These are phyloP conservation scores for Heteronetta atricapilla DNA, from an alignment of 2,113 vertebrate genomes.

Conservation along the genomic window DNA sequence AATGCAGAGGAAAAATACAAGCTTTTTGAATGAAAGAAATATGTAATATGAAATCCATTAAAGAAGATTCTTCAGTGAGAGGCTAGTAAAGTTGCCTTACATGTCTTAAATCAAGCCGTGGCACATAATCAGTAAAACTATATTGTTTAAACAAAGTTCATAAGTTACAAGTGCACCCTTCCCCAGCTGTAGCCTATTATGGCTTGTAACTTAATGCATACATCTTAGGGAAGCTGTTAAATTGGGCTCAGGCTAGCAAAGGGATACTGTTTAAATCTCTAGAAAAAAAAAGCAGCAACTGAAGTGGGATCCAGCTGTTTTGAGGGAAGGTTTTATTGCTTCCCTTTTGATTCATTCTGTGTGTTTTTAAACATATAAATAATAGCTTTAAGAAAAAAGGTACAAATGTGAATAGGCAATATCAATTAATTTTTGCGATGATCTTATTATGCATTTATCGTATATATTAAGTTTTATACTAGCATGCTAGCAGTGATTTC, in stretches of 20 bases:
- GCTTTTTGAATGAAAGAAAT: slow-evolving; percentile 67
- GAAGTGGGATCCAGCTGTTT: neutral
- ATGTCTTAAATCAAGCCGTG: slow-evolving; percentile 79
- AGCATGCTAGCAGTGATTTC: neutral
- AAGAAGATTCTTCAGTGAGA: slow-evolving; percentile 73
- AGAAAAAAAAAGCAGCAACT: slow-evolving; percentile 4
- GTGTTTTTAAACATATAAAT: neutral
- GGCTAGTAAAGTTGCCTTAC: slow-evolving; percentile 74
- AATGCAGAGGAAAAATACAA: slow-evolving; percentile 49
- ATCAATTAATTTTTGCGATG: neutral
- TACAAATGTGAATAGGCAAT: neutral
- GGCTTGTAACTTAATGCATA: slow-evolving; percentile 74
- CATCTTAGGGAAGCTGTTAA: slow-evolving; percentile 73
- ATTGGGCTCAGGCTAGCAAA: slow-evolving; percentile 64
- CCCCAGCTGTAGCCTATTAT: slow-evolving; percentile 75
- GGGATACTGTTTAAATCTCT: slow-evolving; percentile 39
- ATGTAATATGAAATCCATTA: slow-evolving; percentile 67
- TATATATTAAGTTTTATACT: neutral
- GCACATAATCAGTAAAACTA: slow-evolving; percentile 77
- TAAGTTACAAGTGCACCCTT: slow-evolving; percentile 69
- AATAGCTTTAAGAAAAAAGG: neutral
- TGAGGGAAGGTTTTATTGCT: neutral
- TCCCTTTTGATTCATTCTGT: neutral
- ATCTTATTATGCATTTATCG: neutral
- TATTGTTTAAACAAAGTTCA: slow-evolving; percentile 78